Evolutionary conservation across 2,888 invertebrate species (phyloP).

Genomic region (Drosophila phalerata): DNA sequence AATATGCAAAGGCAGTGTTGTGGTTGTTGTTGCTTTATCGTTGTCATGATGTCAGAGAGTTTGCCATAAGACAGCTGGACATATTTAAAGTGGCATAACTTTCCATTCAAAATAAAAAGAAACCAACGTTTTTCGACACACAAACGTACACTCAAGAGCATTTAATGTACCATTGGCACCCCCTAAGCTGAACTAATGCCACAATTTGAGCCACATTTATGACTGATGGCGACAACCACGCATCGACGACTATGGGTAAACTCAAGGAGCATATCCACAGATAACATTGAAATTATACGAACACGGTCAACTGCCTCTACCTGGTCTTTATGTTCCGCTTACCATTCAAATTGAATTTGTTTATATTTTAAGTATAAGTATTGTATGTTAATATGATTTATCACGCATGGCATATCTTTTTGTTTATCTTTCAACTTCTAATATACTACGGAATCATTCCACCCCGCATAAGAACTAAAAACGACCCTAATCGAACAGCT

Average conservation of each 20-base stretch:
- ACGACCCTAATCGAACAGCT: constrained; percentile 18
- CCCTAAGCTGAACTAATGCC: constrained; percentile 32
- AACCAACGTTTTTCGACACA: constrained; percentile 1
- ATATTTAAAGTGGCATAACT: constrained; percentile 22
- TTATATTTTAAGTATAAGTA: constrained; percentile 26
- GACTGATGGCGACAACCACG: constrained; percentile 38
- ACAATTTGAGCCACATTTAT: constrained; percentile 35
- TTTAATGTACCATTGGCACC: constrained; percentile 31
- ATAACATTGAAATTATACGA: constrained; percentile 27
- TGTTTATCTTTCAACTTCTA: not conserved
- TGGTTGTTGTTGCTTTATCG: constrained; percentile 25
- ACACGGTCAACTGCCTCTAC: not conserved
- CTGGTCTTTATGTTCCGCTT: not conserved
- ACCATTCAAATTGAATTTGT: constrained; percentile 16
- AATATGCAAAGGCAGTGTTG: constrained; percentile 37
- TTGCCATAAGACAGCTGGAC: constrained; percentile 29
- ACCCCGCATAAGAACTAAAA: not conserved
- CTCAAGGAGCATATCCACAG: constrained; percentile 28
- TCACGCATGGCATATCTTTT: constrained; percentile 3
- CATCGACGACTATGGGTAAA: constrained; percentile 16
- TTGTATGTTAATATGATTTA: constrained; percentile 71
- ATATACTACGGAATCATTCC: constrained; percentile 1
- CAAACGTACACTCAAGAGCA: constrained; percentile 7
- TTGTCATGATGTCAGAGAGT: constrained; percentile 36
- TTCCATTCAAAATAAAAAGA: constrained; percentile 21